Evolutionary conservation across 2,113 vertebrate genomes (phyloP), one percentile per base, ranked within the genome.

Genomic region (Chionomys nivalis): DNA sequence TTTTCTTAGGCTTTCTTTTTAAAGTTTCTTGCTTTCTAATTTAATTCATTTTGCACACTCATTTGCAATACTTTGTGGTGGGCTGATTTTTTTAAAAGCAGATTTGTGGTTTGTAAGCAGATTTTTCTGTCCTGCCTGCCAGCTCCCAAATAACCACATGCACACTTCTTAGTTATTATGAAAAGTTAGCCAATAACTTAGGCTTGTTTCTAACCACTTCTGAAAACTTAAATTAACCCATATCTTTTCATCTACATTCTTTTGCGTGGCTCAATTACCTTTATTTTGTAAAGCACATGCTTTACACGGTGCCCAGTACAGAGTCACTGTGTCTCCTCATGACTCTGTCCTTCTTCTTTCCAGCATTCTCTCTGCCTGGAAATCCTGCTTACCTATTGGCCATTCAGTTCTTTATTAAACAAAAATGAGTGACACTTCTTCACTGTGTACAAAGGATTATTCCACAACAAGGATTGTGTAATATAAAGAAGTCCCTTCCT

Each of bases 11-110:
- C 55, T 95, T 91, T 87, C 31, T 49, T 95, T 89, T 94, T 23
- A 87, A 96, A 79, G 75, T 72, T 79, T 76, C 58, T 85, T 73
- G 63, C 79, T 95, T 94, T 96, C 76, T 44, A 89, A 72, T 65
- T 66, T 61, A 95, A 39, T 78, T 95, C 61, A 68, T 95, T 83
- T 77, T 73, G 73, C 66, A 65, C 21, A 95, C 33, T 61, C 36
- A 39, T 70, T 87, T n/a, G 44, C 42, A 12, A 94, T 91, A 81
- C 66, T 90, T 42, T 94, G 76, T 63, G 81, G 49, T 81, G 58
- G 61, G n/a, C 17, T 75, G 31, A 16, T 68, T 23, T 66, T 66
- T 23, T 23, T 58, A 19, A 58, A 47, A 87, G 61, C 6, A 47
- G 10, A 49, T 68, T 87, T 66, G 24, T 61, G 58, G 21, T 73